Percentiles rank a stretch among this genome's conserved stretches.
Conservation (phyloP, 1,140 invertebrate genomes). For the Bombyx mandarina region DNA sequence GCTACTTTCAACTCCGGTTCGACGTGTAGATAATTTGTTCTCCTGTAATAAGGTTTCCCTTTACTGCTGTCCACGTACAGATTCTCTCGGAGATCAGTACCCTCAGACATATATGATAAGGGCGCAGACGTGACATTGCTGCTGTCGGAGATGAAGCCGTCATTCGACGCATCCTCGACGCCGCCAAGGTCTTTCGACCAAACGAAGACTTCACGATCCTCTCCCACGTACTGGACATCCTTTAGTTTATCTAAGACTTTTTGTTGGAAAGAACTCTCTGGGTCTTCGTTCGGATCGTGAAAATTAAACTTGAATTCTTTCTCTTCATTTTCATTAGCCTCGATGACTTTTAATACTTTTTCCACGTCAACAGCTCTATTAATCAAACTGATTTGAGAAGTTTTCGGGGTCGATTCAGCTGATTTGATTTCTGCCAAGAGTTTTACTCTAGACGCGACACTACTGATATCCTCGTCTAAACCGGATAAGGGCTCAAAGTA, state of each 20-base stretch:
- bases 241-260: slow-evolving; percentile 33
- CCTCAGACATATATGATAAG: slow-evolving; percentile 28
- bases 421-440: slow-evolving; percentile 44
- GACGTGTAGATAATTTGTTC: slow-evolving; percentile 57
- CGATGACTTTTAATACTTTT: slow-evolving; percentile 7
- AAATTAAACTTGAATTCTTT: slow-evolving; percentile 3
- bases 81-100: slow-evolving; percentile 41
- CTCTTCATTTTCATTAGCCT: not conserved
- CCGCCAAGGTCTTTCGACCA: slow-evolving; percentile 12
- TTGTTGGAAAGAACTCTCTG: slow-evolving; percentile 20
- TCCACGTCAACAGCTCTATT: not conserved
- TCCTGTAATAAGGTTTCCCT: slow-evolving; percentile 52
- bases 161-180: no score
- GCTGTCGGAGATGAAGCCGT: slow-evolving; percentile 10
- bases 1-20: slow-evolving; percentile 53
- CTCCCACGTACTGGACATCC: slow-evolving; percentile 31
- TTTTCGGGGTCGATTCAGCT: slow-evolving; percentile 29
- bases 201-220: slow-evolving; percentile 31
- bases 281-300: slow-evolving; percentile 12
- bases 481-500: slow-evolving; percentile 46
- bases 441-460: slow-evolving; percentile 48
- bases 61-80: slow-evolving; percentile 50
- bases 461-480: slow-evolving; percentile 43
- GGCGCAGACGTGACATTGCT: slow-evolving; percentile 17
- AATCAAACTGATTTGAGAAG: slow-evolving; percentile 11